Conservation (phyloP, 2,113 vertebrate genomes). For the Morone chrysops region DNA sequence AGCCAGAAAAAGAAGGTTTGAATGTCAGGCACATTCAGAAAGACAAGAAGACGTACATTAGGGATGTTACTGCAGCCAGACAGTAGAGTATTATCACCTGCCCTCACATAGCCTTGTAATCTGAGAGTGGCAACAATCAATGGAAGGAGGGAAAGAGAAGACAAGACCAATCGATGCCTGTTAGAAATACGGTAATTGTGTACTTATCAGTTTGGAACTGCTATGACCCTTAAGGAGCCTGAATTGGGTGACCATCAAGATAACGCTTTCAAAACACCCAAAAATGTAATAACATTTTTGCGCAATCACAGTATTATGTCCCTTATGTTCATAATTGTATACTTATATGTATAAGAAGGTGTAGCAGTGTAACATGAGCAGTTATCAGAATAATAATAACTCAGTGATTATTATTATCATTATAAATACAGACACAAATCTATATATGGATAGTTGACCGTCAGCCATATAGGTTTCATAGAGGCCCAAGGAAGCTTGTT, state of each 20-base stretch:
- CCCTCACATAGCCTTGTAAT: conserved; percentile 70
- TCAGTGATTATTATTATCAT: conserved; percentile 30
- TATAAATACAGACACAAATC: conserved; percentile 7
- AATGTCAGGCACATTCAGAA: conserved; percentile 21
- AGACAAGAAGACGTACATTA: conserved; percentile 15
- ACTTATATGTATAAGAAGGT: neutral
- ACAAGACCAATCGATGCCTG: conserved; percentile 75
- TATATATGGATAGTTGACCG: conserved; percentile 17
- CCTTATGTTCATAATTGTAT: neutral
- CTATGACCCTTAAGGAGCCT: conserved; percentile 58
- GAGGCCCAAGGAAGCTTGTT: neutral
- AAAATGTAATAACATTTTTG: neutral
- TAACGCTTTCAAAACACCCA: conserved; percentile 15
- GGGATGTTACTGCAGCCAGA: conserved; percentile 42
- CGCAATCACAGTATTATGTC: neutral
- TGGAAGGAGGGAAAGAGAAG: conserved; percentile 70
- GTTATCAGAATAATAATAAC: conserved; percentile 9
- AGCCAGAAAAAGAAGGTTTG: neutral
- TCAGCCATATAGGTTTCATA: neutral
- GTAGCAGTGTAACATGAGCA: neutral
- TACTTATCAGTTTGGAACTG: conserved; percentile 72
- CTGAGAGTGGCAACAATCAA: conserved; percentile 75
- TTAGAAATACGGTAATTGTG: conserved; percentile 73
- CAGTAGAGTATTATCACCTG: conserved; percentile 68
- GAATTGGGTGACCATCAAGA: conserved; percentile 28